Evolutionary conservation across 2,797 vertebrate species (phyloP).

Genomic region (Acipenser ruthenus): DNA sequence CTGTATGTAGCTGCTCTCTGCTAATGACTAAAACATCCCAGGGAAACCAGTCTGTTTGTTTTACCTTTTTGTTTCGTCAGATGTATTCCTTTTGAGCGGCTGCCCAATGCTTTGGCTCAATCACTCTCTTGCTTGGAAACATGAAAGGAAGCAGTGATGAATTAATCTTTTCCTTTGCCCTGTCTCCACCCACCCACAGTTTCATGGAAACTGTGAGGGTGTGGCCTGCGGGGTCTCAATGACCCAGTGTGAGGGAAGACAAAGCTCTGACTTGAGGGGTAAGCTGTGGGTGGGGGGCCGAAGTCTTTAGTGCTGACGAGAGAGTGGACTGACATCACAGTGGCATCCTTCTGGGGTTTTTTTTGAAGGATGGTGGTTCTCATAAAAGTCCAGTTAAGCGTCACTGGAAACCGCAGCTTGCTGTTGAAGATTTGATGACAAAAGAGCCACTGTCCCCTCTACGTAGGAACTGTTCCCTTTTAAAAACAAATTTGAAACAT

Average conservation of each 20-base stretch:
- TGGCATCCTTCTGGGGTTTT: not conserved
- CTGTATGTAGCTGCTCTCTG: conserved; percentile 24
- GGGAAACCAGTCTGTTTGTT: conserved; percentile 36
- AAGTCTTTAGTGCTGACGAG: not conserved
- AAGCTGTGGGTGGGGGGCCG: not conserved
- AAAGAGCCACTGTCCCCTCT: conserved; percentile 48
- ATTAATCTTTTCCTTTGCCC: not conserved
- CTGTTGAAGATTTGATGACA: conserved; percentile 35
- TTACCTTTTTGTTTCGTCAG: conserved; percentile 18
- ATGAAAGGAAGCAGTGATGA: conserved; percentile 24
- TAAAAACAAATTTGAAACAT: too few species aligned
- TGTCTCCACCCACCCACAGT: not conserved
- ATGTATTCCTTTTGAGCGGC: conserved; percentile 32
- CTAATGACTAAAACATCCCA: conserved; percentile 36
- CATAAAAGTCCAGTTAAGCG: conserved; percentile 25
- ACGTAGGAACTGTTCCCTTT: conserved; percentile 25
- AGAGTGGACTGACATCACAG: conserved; percentile 8
- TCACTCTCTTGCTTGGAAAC: not conserved
- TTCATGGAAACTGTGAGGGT: conserved; percentile 12
- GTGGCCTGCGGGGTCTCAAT: not conserved
- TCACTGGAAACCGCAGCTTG: conserved; percentile 38
- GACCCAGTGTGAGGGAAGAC: not conserved
- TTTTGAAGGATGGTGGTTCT: conserved; percentile 24
- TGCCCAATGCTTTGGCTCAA: conserved; percentile 11
- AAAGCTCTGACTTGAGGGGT: not conserved